Percentiles rank a stretch among this genome's conserved stretches.
These are phyloP conservation scores for Gambelia wislizenii DNA, from an alignment of 2,797 vertebrate genomes.

Conservation along the genomic window DNA sequence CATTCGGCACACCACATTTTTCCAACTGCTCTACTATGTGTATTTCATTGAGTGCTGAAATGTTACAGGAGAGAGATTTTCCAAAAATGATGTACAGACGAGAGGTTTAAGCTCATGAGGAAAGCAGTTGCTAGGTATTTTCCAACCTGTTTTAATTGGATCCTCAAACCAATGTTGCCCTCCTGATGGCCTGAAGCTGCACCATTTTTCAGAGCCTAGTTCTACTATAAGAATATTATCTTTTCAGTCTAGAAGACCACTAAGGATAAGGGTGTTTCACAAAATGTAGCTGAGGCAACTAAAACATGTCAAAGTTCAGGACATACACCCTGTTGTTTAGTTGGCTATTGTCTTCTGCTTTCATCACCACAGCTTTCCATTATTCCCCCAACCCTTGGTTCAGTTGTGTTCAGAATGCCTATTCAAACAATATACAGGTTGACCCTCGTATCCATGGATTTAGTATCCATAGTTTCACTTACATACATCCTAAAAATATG, in stretches of 20 bases:
- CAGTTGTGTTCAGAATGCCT: not conserved
- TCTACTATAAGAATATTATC: not conserved
- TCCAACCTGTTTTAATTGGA: not conserved
- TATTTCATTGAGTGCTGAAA: not conserved
- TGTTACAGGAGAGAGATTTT: not conserved
- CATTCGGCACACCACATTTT: not conserved
- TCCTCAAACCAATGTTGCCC: not conserved
- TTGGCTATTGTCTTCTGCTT: not conserved
- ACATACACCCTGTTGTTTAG: not conserved
- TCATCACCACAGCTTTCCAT: not conserved
- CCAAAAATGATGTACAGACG: too few species aligned
- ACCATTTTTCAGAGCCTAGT: not conserved
- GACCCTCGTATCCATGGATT: too few species aligned
- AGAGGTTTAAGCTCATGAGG: not conserved
- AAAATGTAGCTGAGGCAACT: not conserved
- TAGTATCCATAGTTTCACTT: not conserved
- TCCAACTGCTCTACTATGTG: not conserved
- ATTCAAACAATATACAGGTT: not conserved
- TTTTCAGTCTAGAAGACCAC: not conserved
- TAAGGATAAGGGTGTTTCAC: not conserved
- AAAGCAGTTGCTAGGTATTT: not conserved
- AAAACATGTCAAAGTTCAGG: not conserved
- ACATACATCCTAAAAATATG: too few species aligned
- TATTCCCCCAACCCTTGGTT: too few species aligned
- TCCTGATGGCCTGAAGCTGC: not conserved